Base-by-base conservation (phyloP, 2,888 invertebrate species). In the Pycnomerus fuliginosus region DNA sequence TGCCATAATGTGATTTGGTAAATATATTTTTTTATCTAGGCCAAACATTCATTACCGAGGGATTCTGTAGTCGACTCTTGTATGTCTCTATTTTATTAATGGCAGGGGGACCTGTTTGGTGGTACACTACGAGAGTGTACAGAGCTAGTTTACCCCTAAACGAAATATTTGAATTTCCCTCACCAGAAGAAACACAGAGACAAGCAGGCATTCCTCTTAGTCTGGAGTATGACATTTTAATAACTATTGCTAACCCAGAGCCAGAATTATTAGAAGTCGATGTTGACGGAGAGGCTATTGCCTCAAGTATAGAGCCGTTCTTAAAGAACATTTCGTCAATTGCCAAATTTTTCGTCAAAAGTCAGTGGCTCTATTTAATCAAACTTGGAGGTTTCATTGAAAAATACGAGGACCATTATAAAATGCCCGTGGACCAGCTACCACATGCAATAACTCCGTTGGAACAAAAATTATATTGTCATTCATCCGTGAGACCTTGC, bases 81-180 rank as follows among this genome's bases (percentile, higher is more conserved):
- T 92, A 90, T 68, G 87, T 87, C 14, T 78, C 88, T 1, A 82
- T 92, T 30, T 80, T 92, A 35, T 76, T 95, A 50, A 74, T 89
- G 16, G 78, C 97, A 54, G 97, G 97, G 1, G 70, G 97, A 15
- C 97, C 97, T 0, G 77, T 97, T 44, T 97, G 97, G 97, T 96
- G 94, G 94, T 88, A 90, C 68, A 95, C 96, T 14, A 97, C 96
- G 0, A 86, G 91, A 65, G 93, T 96, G 0, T 90, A 92, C 70
- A 79, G 82, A 53, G 80, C 80, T 3, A 58, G 75, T 0, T 66
- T 82, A 13, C 82, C 82, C 1, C 74, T 77, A 37, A 73, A 74
- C 44, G 72, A 77, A 58, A 80, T 85, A 59, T 71, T 72, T 32
- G 70, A 62, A 31, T 52, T 62, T 2, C 52, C 64, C 37, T 41